Base-by-base conservation (phyloP, 1,140 invertebrate species). In the Galendromus occidentalis region DNA sequence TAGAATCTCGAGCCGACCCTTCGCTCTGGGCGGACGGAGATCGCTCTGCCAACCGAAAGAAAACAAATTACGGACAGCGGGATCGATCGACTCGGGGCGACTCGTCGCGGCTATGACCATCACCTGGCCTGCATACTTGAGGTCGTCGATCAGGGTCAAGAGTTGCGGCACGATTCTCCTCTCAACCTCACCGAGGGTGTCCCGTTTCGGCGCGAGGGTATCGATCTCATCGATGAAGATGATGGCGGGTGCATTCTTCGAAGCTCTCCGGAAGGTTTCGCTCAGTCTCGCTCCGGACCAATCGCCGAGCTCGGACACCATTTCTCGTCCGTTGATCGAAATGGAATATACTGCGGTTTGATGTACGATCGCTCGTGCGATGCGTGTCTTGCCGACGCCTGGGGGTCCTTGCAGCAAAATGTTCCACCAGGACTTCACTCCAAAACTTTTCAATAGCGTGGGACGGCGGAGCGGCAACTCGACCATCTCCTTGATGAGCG, bases 401-500 rank as follows among this genome's bases (percentile, higher is more conserved):
- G 95, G 95, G 33, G 95, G 95, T 12, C 95, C 95, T 76, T 95
- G 98, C 71, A 99, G 80, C 29, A 99, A 80, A 73, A 98, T 98
- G 67, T 91, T 91, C 70, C 95, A 82, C 0, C 95, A 94, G 45
- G 94, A 94, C 77, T 82, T 82, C 1, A 83, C 80, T 68, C 82
- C 81, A 74, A 83, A 83, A 39, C 81, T 79, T 81, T 98, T 98
- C 78, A 99, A 99, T 0, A 99, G 80, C 69, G 91, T 93, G 7
- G 95, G 95, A 81, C 99, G 96, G 68, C 95, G 83, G 55, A 99
- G 79, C 1, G 96, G 96, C 69, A 99, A 77, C 78, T 99, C 96
- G 64, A 99, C 96, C 96, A 99, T 99, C 80, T 99, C 96, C 78
- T 99, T 99, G 72, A 99, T 99, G 78, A 98, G 92, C 12, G 95